Conservation (phyloP, 1,140 invertebrate genomes). For the Rhyacophila brunnea region DNA sequence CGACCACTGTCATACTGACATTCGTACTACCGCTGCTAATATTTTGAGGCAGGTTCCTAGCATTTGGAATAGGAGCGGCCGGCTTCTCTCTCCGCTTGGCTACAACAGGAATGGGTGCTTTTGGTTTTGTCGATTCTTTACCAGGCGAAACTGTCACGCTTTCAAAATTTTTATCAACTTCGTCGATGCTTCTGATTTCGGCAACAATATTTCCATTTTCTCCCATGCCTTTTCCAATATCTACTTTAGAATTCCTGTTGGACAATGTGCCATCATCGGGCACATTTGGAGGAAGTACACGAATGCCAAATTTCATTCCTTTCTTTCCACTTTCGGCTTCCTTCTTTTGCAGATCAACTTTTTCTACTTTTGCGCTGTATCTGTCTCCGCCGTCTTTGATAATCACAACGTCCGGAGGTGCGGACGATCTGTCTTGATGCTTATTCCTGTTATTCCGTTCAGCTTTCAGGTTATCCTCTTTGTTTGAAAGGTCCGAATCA, state of each 20-base stretch:
- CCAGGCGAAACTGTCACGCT: slow-evolving; percentile 30
- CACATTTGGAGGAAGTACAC: slow-evolving; percentile 60
- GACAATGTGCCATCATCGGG: slow-evolving; percentile 52
- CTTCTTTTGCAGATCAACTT: slow-evolving; percentile 47
- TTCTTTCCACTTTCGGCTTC: slow-evolving; percentile 52
- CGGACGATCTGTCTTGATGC: slow-evolving; percentile 11
- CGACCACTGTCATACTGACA: slow-evolving; percentile 6
- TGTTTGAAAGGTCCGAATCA: no score
- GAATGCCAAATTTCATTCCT: slow-evolving; percentile 68
- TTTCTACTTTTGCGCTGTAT: slow-evolving; percentile 43
- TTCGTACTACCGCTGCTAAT: slow-evolving; percentile 3
- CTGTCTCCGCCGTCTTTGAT: slow-evolving; percentile 34
- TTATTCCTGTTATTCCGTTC: slow-evolving; percentile 10
- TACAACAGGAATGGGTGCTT: slow-evolving; percentile 43
- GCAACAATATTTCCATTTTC: slow-evolving; percentile 47
- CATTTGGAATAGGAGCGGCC: slow-evolving; percentile 51
- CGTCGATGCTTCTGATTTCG: slow-evolving; percentile 52
- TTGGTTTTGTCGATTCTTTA: slow-evolving; percentile 46
- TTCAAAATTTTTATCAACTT: slow-evolving; percentile 45
- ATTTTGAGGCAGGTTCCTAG: slow-evolving; percentile 38
- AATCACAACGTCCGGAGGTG: slow-evolving; percentile 32
- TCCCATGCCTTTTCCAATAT: slow-evolving; percentile 43
- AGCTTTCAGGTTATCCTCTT: neutral
- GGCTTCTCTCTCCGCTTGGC: slow-evolving; percentile 53
- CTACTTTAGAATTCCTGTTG: slow-evolving; percentile 42